Percentiles rank a stretch among this genome's conserved stretches.
These are phyloP conservation scores for Argya squamiceps DNA, from an alignment of 2,797 vertebrate species.

Conservation along the genomic window DNA sequence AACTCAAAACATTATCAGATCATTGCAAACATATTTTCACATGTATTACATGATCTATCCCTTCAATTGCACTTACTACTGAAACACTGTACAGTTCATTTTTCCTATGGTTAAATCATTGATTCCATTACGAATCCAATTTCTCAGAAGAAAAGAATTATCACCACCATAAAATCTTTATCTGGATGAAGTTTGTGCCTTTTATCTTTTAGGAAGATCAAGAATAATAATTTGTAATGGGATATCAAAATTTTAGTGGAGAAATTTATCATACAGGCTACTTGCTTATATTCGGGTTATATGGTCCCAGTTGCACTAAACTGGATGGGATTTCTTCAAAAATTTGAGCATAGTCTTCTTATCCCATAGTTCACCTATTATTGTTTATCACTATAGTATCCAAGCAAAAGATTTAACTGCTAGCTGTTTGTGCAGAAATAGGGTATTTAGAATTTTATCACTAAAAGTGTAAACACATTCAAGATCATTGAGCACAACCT, in stretches of 20 bases:
- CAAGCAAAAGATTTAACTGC: not conserved
- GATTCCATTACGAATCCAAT: constrained; percentile 12
- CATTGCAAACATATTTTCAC: not conserved
- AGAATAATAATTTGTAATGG: not conserved
- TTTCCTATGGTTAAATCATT: constrained; percentile 31
- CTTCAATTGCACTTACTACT: not conserved
- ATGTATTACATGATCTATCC: not conserved
- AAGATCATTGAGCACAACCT: not conserved
- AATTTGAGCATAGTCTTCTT: not conserved
- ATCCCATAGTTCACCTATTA: not conserved
- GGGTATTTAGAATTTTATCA: not conserved
- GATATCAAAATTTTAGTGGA: constrained; percentile 2
- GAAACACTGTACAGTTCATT: constrained; percentile 6
- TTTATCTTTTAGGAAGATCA: constrained; percentile 11
- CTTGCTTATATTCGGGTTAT: not conserved
- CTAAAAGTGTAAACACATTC: not conserved
- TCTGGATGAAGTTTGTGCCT: constrained; percentile 7
- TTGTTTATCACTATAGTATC: not conserved
- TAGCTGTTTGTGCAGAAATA: not conserved
- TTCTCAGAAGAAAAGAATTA: constrained; percentile 39
- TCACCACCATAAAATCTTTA: constrained; percentile 11
- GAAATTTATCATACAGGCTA: not conserved
- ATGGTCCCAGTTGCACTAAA: not conserved
- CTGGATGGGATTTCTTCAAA: not conserved
- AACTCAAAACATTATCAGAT: not conserved